Base-by-base conservation (phyloP, 2,888 invertebrate species). In the Cephus sareptanus region DNA sequence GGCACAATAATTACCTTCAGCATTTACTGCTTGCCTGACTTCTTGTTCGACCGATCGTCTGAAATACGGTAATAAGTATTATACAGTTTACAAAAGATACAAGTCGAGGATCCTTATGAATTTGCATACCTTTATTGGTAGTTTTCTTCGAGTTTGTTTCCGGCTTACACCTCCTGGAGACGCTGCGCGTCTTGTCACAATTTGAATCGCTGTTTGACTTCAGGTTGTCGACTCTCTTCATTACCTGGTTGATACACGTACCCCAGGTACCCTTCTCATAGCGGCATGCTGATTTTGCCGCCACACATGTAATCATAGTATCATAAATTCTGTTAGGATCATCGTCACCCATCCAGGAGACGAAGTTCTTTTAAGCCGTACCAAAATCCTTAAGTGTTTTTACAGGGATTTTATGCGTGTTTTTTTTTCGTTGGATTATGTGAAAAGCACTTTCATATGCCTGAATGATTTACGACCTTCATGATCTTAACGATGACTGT, bases 251-350 rank as follows among this genome's bases (percentile, higher is more conserved):
- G 82, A 94, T 93, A 93, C 97, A 97, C 89, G 96, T 96, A 90
- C 95, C 95, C 97, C 97, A 97, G 82, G 96, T 93, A 68, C 97
- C 96, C 92, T 97, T 97, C 89, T 97, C 97, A 92, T 97, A 97
- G 86, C 97, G 96, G 92, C 97, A 97, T 84, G 97, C 97, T 96
- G 89, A 78, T 85, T 76, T 83, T 81, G 81, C 81, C 82, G 83
- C 82, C 81, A 83, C 83, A 81, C 84, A 87, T 83, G 83, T 86
- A 83, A 84, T 84, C 80, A 85, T 82, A 86, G 56, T 11, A 37
- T 34, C 13, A 33, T 77, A 76, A 34, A 76, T 23, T 77, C 4
- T 71, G 12, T 71, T 71, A 71, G 31, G 13, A 71, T 71, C 71
- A 31, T 34, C 71, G 13, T 12, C 34, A 9, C 23, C 56, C 23